Evolutionary conservation across 2,113 vertebrate species (phyloP), one percentile per base, ranked within the genome.

Genomic region (Gila orcuttii): DNA sequence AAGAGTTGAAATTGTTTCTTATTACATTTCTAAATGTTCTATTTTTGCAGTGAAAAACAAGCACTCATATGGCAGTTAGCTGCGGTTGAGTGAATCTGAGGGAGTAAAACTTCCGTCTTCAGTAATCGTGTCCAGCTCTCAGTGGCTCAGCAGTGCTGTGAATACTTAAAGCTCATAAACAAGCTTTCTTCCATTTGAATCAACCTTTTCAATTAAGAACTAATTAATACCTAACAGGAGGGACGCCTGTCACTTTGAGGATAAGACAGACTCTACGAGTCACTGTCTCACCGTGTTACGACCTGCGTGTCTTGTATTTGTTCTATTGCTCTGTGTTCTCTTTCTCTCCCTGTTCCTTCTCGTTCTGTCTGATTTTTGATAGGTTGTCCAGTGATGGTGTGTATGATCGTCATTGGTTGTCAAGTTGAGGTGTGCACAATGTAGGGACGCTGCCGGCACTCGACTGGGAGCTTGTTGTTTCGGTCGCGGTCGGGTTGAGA

Each of bases 151-250:
- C 42, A 13, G 6, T 57, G 28, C 42, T 31, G 79, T 66, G 36
- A 78, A 78, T 25, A 15, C 77, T 83, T 83, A 47, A 79, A 83
- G 79, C 79, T 50, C 45, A 50, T 64, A 79, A 8, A 13, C 6
- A 87, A 86, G 86, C 21, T 79, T 25, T 76, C 64, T 59, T 85
- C 47, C 31, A 69, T 78, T 68, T 79, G 42, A 85, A 69, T 87
- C 75, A 84, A 90, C 82, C 78, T 47, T 69, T 84, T 81, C 86
- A 85, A 89, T 60, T 87, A 75, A 17, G 50, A n/a, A 86, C 47
- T 86, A 90, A 91, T 90, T 89, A 88, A 81, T 78, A 59, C 47
- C 45, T 60, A 68, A 78, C 55, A 89, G 86, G 83, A 68, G 23
- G 59, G 82, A 90, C 25, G 25, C 50, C 57, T 83, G 83, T 71